Evolutionary conservation across 2,113 vertebrate genomes (phyloP), one percentile per base, ranked within the genome.

Genomic region (Nettapus auritus): DNA sequence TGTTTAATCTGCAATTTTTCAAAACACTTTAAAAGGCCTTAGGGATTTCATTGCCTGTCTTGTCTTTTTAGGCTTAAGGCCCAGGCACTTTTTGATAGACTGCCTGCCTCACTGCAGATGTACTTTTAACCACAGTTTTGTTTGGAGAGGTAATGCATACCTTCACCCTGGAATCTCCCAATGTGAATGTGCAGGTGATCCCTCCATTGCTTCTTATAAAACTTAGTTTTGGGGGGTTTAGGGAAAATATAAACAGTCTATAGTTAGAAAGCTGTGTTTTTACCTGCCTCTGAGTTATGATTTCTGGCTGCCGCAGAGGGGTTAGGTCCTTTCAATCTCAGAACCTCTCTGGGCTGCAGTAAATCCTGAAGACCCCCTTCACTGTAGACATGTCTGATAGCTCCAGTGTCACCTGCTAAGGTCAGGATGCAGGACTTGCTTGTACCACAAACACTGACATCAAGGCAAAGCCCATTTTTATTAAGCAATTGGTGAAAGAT

Each of bases 51-150:
- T n/a, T 95, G 64, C 34, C 76, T 36, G 36, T 92, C 68, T 94
- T 96, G 92, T 94, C 88, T 86, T 93, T 83, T 90, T 92, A 96
- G 90, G 96, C 90, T 81, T 74, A 56, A 92, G 64, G 76, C 90
- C 94, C 64, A 74, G 46, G 60, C 55, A 52, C 63, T 93, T 94
- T 93, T 86, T 90, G 83, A 93, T 75, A 83, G 73, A 86, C 50
- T 86, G 86, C 52, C 40, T 20, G 2, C 86, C 33, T 91, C 68
- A 70, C 31, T 94, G 85, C 68, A 88, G 73, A 68, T 71, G 71
- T 80, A 63, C 19, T 95, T 82, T 56, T 42, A 95, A 67, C 56
- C 29, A 74, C 53, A 81, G 88, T 83, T 95, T 96, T 88, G 14
- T 90, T 97, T 96, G 94, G 86, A 94, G 69, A 83, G 3, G 17